Base-by-base conservation (phyloP, 2,113 vertebrate species). In the Rhinogobius similis region DNA sequence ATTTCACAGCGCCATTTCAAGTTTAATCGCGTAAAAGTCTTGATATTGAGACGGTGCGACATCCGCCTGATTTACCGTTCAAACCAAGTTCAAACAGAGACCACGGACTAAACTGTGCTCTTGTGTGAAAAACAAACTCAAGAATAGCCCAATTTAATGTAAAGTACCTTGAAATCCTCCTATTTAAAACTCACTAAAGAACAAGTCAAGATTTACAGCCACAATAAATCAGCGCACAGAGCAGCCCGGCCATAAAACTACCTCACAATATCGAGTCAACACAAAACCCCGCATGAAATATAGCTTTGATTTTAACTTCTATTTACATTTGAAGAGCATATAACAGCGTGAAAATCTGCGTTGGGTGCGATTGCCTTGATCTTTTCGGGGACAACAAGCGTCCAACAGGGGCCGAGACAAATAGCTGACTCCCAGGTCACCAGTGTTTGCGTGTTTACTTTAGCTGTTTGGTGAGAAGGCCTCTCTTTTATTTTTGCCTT, bases 371-470 rank as follows among this genome's bases (percentile, higher is more conserved):
- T 48, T 11, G 38, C 88, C 90, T 90, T 90, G 87, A 91, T 90
- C 83, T 87, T 62, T 36, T 61, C 64, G 71, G 81, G 55, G 80
- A 90, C 87, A 92, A 84, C 79, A 71, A 80, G 79, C 48, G 0
- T 79, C 79, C 88, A 87, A 90, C 91, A 87, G 89, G 79, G 90
- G 86, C 86, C 80, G 90, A 93, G 92, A 93, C 91, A 90, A 86
- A 92, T 92, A 79, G 87, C 56, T 79, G 87, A 87, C 88, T 89
- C 81, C 8, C 77, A 83, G 90, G 91, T 93, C 90, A 87, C 84
- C 82, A 70, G 84, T 91, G 90, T 90, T 92, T 91, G 91, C 91
- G 85, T 93, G 92, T 93, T 93, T 93, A 89, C 90, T 86, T 91
- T 92, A 73, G 67, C 71, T 91, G 90, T 93, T 93, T 92, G 91